Evolutionary conservation across 2,797 vertebrate genomes (phyloP).

Genomic region (Danio albolineatus): DNA sequence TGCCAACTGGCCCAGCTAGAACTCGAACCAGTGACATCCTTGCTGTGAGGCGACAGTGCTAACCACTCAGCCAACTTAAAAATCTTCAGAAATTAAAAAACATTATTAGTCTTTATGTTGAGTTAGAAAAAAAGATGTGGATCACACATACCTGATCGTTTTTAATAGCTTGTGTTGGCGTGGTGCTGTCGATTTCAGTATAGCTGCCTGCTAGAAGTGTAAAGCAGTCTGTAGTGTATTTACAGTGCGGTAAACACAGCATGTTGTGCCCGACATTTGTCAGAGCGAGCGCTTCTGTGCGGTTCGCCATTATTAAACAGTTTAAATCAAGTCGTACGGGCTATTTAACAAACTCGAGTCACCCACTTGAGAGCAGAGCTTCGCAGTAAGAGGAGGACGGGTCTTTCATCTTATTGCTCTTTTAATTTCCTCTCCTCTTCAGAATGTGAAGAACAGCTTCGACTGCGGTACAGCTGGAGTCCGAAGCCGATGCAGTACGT

Average conservation of each 20-base stretch:
- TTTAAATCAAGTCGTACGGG: slow-evolving; percentile 29
- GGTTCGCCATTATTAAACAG: slow-evolving; percentile 26
- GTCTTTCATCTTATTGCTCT: slow-evolving; percentile 12
- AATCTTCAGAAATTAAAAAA: too few species aligned
- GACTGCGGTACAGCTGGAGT: background rate
- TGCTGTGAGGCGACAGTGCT: too few species aligned
- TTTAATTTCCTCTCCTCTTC: slow-evolving; percentile 2
- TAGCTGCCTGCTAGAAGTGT: too few species aligned
- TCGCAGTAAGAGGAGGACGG: background rate
- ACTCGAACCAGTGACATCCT: too few species aligned
- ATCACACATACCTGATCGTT: slow-evolving; percentile 80
- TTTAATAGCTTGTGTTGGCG: slow-evolving; percentile 80
- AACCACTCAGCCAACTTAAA: too few species aligned
- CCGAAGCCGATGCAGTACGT: background rate
- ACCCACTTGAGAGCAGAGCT: slow-evolving; percentile 25
- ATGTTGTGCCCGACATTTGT: slow-evolving; percentile 43
- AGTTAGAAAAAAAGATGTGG: too few species aligned
- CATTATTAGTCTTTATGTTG: too few species aligned
- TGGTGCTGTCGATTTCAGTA: slow-evolving; percentile 42
- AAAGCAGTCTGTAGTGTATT: slow-evolving; percentile 29
- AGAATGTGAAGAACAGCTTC: slow-evolving; percentile 19
- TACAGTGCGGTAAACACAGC: slow-evolving; percentile 45
- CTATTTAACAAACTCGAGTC: slow-evolving; percentile 43
- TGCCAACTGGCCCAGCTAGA: too few species aligned
- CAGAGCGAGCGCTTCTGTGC: slow-evolving; percentile 27